phyloP scores from a whole-genome alignment of 1,140 invertebrate genomes.

The Lepidotrigona ventralis region DNA sequence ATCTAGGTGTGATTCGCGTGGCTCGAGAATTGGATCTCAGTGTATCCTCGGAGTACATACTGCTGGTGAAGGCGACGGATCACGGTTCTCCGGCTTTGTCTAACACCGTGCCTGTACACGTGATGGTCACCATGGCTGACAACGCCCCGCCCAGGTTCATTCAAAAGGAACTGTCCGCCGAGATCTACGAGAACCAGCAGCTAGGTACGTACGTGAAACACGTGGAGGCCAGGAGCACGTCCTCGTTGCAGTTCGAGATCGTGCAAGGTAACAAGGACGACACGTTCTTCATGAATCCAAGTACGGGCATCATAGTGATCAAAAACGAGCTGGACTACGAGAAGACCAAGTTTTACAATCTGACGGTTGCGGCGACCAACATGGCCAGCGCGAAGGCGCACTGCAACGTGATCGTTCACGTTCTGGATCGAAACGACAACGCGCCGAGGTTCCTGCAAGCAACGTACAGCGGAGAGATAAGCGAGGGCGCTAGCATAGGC shows the following conservation, averaged over 20 bases:
- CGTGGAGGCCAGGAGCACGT: conserved; percentile 88
- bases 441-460: conserved; percentile 87
- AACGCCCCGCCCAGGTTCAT: conserved; percentile 92
- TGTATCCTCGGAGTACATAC: conserved; percentile 88
- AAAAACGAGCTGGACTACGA: conserved; percentile 91
- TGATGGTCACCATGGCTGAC: conserved; percentile 92
- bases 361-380: conserved; percentile 91
- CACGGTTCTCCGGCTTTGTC: conserved; percentile 87
- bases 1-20: conserved; percentile 88
- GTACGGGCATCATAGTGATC: conserved; percentile 89
- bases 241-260: conserved; percentile 91
- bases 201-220: conserved; percentile 88
- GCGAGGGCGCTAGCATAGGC: conserved; percentile 86
- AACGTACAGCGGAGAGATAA: conserved; percentile 86
- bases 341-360: conserved; percentile 87
- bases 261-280: conserved; percentile 87
- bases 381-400: conserved; percentile 87
- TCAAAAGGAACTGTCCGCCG: conserved; percentile 84
- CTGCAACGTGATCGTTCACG: conserved; percentile 87
- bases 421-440: conserved; percentile 93
- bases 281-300: conserved; percentile 91
- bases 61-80: conserved; percentile 91
- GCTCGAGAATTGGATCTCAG: conserved; percentile 87
- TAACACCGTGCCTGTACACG: conserved; percentile 90
- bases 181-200: conserved; percentile 92